Conservation (phyloP, 2,113 vertebrate species). For the Vulpes vulpes region DNA sequence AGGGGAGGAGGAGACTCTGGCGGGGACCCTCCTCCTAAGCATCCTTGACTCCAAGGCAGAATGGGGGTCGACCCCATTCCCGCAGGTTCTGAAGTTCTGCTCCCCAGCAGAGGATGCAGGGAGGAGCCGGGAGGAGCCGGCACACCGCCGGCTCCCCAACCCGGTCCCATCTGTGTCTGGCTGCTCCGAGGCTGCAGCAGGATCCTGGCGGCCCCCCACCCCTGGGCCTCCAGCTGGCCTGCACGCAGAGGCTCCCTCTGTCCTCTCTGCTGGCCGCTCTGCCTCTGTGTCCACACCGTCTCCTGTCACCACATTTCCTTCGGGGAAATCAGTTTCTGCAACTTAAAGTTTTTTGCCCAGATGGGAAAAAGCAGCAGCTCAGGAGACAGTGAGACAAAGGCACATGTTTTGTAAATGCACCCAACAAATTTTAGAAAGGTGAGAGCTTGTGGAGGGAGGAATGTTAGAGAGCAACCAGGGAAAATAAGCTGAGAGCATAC, state of each 20-base stretch:
- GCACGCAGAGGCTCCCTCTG: neutral
- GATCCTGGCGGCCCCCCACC: accelerated
- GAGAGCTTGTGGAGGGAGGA: neutral
- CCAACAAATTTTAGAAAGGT: neutral
- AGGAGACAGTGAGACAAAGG: neutral
- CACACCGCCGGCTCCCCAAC: neutral
- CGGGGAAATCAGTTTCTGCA: neutral
- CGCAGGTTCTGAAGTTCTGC: neutral
- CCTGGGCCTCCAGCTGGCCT: neutral
- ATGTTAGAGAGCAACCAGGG: neutral
- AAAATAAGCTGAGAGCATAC: accelerated
- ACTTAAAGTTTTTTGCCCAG: neutral
- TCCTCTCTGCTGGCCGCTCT: neutral
- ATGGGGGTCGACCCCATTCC: neutral
- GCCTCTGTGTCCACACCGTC: neutral
- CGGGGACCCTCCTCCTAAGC: accelerated
- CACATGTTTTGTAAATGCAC: neutral
- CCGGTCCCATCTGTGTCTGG: neutral
- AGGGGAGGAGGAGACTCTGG: neutral
- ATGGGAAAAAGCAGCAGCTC: neutral
- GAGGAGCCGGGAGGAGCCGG: too few relatives aligned
- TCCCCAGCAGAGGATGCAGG: too few relatives aligned
- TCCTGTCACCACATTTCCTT: neutral
- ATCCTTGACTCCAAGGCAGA: neutral
- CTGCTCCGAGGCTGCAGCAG: neutral